Conservation (phyloP, 2,888 invertebrate species). For the Leucoma salicis region DNA sequence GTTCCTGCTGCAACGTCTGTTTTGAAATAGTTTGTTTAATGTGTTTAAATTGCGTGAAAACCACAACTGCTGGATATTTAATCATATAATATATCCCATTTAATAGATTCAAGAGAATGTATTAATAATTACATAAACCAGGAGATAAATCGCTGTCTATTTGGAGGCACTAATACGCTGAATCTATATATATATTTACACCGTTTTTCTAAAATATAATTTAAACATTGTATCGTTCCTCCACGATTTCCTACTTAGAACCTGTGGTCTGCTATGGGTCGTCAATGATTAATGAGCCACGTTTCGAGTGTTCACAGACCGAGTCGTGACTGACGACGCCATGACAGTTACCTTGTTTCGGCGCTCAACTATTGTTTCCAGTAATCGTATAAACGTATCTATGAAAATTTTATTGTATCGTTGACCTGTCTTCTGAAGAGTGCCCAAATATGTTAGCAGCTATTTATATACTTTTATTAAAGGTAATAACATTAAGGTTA, state of each 20-base stretch:
- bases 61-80: not conserved
- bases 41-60: conserved; percentile 12
- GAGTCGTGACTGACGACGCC: conserved; percentile 49
- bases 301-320: conserved; percentile 42
- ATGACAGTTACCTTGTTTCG: conserved; percentile 27
- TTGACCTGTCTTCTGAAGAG: too few relatives aligned
- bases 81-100: too few relatives aligned
- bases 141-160: too few relatives aligned
- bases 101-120: too few relatives aligned
- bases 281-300: conserved; percentile 33
- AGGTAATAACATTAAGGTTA: too few relatives aligned
- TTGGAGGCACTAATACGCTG: too few relatives aligned
- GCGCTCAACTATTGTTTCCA: conserved; percentile 32
- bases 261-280: conserved; percentile 12
- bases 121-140: too few relatives aligned
- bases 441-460: not conserved
- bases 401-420: not conserved
- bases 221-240: too few relatives aligned
- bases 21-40: conserved; percentile 23
- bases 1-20: conserved; percentile 26
- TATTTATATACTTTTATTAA: too few relatives aligned
- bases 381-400: conserved; percentile 6
- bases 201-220: too few relatives aligned
- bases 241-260: too few relatives aligned
- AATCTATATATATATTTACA: too few relatives aligned